A percentile compares a stretch with the other conserved stretches of the same genome.
Conservation (phyloP, 2,888 invertebrate species). For the Corythucha ciliata region DNA sequence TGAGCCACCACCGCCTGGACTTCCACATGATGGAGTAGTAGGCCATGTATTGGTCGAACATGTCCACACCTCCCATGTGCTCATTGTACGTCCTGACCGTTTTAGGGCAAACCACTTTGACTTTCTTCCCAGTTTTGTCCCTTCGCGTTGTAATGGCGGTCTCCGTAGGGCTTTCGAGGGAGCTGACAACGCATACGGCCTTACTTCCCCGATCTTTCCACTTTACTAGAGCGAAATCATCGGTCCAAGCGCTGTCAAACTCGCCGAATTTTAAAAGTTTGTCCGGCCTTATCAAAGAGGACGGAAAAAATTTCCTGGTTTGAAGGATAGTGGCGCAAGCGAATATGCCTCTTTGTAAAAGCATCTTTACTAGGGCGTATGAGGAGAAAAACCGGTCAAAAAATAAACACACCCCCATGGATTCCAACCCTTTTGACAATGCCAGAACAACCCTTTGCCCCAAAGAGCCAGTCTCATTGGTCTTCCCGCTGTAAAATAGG, state of each 20-base stretch:
- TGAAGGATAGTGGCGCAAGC: slow-evolving; percentile 17
- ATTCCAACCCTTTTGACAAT: background rate
- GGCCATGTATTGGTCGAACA: slow-evolving; percentile 36
- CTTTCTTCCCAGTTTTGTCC: slow-evolving; percentile 34
- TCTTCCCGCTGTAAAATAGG: slow-evolving; percentile 9
- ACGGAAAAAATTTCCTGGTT: slow-evolving; percentile 11
- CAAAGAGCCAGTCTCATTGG: background rate
- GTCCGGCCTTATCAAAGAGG: slow-evolving; percentile 6
- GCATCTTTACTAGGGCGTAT: background rate
- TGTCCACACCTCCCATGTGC: slow-evolving; percentile 38
- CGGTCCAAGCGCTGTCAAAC: slow-evolving; percentile 10
- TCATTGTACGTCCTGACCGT: slow-evolving; percentile 36
- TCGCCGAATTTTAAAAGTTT: background rate
- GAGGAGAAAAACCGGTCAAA: slow-evolving; percentile 14
- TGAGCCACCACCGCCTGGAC: slow-evolving; percentile 39
- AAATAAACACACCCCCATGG: slow-evolving; percentile 4
- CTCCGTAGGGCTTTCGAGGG: slow-evolving; percentile 30
- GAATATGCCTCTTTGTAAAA: slow-evolving; percentile 3
- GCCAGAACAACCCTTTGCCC: slow-evolving; percentile 1
- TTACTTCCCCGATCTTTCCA: slow-evolving; percentile 38
- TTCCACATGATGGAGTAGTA: slow-evolving; percentile 35
- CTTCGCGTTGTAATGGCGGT: slow-evolving; percentile 29
- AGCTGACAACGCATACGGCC: slow-evolving; percentile 19
- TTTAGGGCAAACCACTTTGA: slow-evolving; percentile 34
- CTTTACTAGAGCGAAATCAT: slow-evolving; percentile 35